Base-by-base conservation (phyloP, 2,797 vertebrate species). In the Champsocephalus esox region DNA sequence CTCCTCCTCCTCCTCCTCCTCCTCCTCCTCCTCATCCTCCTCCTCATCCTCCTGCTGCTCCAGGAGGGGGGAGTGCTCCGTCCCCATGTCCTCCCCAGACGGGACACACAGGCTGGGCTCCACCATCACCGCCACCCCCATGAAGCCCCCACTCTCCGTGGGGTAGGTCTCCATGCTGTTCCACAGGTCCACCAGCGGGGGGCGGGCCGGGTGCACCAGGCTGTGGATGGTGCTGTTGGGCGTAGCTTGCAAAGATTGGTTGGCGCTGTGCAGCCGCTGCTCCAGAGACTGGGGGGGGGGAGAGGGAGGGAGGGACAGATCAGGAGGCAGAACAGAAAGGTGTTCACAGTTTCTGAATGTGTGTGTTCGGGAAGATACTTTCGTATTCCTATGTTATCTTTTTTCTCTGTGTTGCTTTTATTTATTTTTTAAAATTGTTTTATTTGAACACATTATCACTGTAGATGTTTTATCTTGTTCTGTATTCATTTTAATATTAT, bases 151-250 rank as follows among this genome's bases (percentile, higher is more conserved):
- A 59, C 95, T 93, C 87, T 98, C 96, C 2, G 84, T 78, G 88
- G 93, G 95, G 83, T 94, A 95, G 87, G 93, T 88, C 78, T 95
- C 95, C 77, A 93, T 90, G 83, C 92, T 83, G 86, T 97, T 97
- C 95, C 97, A 98, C 89, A 97, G 93, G 49, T 99, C 96, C 16
- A 96, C 96, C 89, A 97, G 71, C 34, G 96, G 96, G 2, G 96
- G 94, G 88, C 96, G 96, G 69, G 89, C 93, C 55, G 92, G 70
- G 24, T 95, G 92, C 16, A 94, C 91, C 86, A 95, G 89, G 65
- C 95, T 95, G 84, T 96, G 95, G 87, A 95, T 94, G 89, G 92
- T 96, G 93, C 93, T 96, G 95, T 94, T 96, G 82, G 95, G 95
- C 8, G 95, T 96, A 1, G 90, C 94, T 91, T 96, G 95, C 88